These are phyloP conservation scores for Lytechinus variegatus DNA, from an alignment of 35 echinoderm and acorn worm genomes.

Conservation along the genomic window DNA sequence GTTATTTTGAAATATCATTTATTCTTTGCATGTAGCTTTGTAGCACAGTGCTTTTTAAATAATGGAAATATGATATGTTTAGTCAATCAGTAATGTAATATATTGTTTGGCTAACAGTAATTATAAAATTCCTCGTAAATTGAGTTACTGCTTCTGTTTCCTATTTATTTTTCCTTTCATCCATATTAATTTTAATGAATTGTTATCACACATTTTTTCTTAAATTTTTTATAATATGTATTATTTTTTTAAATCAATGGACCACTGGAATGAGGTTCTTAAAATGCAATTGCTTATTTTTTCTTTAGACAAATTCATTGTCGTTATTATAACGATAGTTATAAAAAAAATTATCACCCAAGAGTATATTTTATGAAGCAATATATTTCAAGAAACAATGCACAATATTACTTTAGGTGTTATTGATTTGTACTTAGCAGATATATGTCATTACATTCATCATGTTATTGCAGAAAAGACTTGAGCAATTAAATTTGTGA, in stretches of 20 bases:
- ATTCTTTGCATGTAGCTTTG: background rate
- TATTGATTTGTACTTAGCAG: background rate
- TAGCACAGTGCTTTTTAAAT: background rate
- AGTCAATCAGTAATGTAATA: background rate
- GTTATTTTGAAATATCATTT: background rate
- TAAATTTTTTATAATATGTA: background rate
- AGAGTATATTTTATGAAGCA: background rate
- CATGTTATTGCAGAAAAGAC: background rate
- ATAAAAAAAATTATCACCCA: background rate
- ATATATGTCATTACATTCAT: background rate
- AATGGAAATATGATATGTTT: background rate
- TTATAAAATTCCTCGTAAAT: background rate
- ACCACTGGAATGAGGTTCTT: too few relatives aligned
- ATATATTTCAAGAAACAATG: constrained; percentile 13
- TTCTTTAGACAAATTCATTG: too few relatives aligned
- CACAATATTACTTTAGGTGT: background rate
- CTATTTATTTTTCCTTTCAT: background rate
- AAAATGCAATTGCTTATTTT: too few relatives aligned
- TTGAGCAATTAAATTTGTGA: background rate
- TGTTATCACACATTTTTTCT: background rate
- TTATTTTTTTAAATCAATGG: too few relatives aligned
- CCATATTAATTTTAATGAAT: background rate
- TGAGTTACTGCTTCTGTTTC: background rate
- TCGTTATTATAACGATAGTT: too few relatives aligned
- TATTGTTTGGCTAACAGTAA: background rate